phyloP scores from a whole-genome alignment of 2,888 invertebrate genomes.

The Ceraclea dissimilis region DNA sequence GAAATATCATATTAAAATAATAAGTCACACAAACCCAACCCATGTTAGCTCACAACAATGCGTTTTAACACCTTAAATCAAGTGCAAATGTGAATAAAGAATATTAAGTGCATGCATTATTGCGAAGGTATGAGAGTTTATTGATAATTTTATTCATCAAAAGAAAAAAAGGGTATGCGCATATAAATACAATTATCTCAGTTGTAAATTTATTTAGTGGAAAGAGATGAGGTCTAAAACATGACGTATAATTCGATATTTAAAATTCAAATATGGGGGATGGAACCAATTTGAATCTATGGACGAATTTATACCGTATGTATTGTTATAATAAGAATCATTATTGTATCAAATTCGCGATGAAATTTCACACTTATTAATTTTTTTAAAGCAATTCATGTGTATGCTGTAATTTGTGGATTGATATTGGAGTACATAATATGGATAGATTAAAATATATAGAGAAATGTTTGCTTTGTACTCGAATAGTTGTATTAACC shows the following conservation, averaged over 20 bases:
- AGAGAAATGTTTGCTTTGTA: too few relatives aligned
- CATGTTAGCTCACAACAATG: too few relatives aligned
- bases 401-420: slow-evolving; percentile 4
- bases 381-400: slow-evolving; percentile 8
- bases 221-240: slow-evolving; percentile 23
- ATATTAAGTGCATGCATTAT: neutral
- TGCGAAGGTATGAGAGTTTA: slow-evolving; percentile 9
- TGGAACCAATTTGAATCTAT: neutral
- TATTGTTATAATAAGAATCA: neutral
- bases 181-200: slow-evolving; percentile 18
- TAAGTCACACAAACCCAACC: too few relatives aligned
- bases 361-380: slow-evolving; percentile 1
- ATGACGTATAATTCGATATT: slow-evolving; percentile 17
- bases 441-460: too few relatives aligned
- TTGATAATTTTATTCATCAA: neutral
- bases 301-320: slow-evolving; percentile 4
- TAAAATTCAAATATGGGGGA: slow-evolving; percentile 16
- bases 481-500: too few relatives aligned
- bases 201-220: slow-evolving; percentile 25
- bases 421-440: too few relatives aligned
- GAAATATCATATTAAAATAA: too few relatives aligned
- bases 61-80: slow-evolving; percentile 17
- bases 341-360: neutral
- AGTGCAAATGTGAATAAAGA: slow-evolving; percentile 22
- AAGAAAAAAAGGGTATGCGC: neutral